A percentile compares a stretch with the other conserved stretches of the same genome.
Evolutionary conservation across 2,113 vertebrate species (phyloP).

Genomic region (Nematolebias whitei): DNA sequence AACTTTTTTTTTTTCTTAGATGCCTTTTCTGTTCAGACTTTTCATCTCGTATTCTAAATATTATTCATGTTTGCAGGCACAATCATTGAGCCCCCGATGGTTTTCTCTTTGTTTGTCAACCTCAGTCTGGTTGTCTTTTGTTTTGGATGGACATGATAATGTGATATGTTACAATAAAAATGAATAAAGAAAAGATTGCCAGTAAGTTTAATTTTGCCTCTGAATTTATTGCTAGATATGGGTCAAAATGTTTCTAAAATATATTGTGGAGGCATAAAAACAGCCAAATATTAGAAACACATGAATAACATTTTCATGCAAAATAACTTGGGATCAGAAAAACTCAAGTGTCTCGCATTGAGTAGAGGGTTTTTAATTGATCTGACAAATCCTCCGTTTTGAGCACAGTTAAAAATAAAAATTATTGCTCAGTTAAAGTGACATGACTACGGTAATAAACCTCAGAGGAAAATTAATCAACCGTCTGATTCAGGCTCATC

Average conservation of each 20-base stretch:
- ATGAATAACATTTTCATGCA: too few relatives aligned
- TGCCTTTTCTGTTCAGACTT: conserved; percentile 74
- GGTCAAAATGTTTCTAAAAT: too few relatives aligned
- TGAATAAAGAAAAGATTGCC: conserved; percentile 69
- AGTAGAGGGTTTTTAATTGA: too few relatives aligned
- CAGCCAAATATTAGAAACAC: neutral
- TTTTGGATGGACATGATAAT: conserved; percentile 43
- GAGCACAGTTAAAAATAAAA: too few relatives aligned
- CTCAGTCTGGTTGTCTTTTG: conserved; percentile 16
- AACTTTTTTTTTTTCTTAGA: conserved; percentile 62
- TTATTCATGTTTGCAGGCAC: conserved; percentile 31
- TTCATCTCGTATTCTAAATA: conserved; percentile 39
- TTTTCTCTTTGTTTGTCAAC: conserved; percentile 8
- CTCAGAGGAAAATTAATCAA: too few relatives aligned
- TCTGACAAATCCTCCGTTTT: too few relatives aligned
- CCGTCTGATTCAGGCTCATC: too few relatives aligned
- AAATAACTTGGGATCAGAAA: too few relatives aligned
- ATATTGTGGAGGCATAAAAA: too few relatives aligned
- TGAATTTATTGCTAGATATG: conserved; percentile 10
- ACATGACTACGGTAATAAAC: too few relatives aligned
- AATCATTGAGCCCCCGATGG: conserved; percentile 14
- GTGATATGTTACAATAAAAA: conserved; percentile 52
- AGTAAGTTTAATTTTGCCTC: conserved; percentile 29
- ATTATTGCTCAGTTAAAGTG: too few relatives aligned
- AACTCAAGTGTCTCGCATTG: too few relatives aligned